Percentiles rank a stretch among this genome's conserved stretches.
Conservation (phyloP, 2,113 vertebrate species). For the Semicossyphus pulcher region DNA sequence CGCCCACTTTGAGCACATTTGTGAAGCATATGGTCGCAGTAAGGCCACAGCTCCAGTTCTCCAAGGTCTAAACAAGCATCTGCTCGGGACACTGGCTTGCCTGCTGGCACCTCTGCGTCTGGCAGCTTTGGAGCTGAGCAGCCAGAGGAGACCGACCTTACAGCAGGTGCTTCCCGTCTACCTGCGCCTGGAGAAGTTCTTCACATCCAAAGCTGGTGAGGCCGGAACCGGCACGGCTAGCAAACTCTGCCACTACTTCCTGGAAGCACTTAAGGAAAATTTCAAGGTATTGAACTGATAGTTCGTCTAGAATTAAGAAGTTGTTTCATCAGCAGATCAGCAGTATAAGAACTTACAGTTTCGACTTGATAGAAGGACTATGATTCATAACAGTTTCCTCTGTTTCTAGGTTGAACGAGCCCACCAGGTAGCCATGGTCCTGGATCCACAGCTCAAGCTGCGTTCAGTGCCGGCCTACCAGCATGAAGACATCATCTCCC, state of each 20-base stretch:
- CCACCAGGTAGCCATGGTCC: constrained; percentile 97
- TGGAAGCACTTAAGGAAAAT: constrained; percentile 98
- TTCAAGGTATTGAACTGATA: constrained; percentile 84
- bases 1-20: constrained; percentile 95
- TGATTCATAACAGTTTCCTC: neutral
- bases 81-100: constrained; percentile 93
- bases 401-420: constrained; percentile 88
- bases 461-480: constrained; percentile 94
- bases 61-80: constrained; percentile 96
- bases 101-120: constrained; percentile 93
- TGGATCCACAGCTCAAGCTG: constrained; percentile 97
- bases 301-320: no score
- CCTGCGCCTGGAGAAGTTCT: constrained; percentile 97
- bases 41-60: constrained; percentile 94
- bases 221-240: constrained; percentile 92
- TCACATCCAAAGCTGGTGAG: constrained; percentile 97
- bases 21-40: constrained; percentile 94
- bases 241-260: constrained; percentile 98
- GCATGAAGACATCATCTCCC: constrained; percentile 96
- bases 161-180: constrained; percentile 98
- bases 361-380: neutral
- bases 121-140: constrained; percentile 93
- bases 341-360: no score
- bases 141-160: constrained; percentile 93
- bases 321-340: no score